phyloP scores from a whole-genome alignment of 2,113 vertebrate species.

The Atrichornis clamosus region DNA sequence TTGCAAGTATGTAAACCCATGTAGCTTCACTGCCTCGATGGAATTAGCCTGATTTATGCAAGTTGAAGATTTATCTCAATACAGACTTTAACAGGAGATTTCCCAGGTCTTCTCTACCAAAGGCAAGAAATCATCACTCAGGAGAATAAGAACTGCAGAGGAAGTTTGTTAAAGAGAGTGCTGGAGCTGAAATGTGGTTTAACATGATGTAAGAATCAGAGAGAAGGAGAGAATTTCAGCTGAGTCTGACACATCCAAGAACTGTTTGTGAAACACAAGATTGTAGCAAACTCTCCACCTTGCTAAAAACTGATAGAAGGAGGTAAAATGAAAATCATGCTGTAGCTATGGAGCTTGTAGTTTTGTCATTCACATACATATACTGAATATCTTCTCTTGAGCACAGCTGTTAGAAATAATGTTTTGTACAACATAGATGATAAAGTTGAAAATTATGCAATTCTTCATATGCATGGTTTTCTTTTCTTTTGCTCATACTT shows the following conservation, averaged over 20 bases:
- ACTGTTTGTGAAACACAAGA: background rate
- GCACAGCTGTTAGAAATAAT: background rate
- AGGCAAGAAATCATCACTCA: background rate
- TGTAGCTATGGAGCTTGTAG: background rate
- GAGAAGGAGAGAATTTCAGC: background rate
- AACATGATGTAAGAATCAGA: background rate
- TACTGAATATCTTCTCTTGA: background rate
- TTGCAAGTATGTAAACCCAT: background rate
- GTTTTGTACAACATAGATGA: background rate
- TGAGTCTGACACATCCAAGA: background rate
- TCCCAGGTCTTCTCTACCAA: background rate
- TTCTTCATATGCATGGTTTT: background rate
- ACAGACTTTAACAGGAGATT: background rate
- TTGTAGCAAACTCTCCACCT: background rate
- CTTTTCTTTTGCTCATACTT: background rate
- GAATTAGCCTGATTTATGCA: background rate
- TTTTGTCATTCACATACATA: background rate
- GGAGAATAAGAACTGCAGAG: background rate
- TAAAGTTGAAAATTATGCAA: background rate
- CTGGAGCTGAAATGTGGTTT: background rate
- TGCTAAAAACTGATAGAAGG: accelerated
- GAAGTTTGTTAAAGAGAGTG: background rate
- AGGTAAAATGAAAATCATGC: background rate
- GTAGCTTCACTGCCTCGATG: background rate
- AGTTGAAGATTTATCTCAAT: background rate